These are phyloP conservation scores for Lepidochrysops patricia DNA, from an alignment of 2,888 invertebrate species.

Conservation along the genomic window DNA sequence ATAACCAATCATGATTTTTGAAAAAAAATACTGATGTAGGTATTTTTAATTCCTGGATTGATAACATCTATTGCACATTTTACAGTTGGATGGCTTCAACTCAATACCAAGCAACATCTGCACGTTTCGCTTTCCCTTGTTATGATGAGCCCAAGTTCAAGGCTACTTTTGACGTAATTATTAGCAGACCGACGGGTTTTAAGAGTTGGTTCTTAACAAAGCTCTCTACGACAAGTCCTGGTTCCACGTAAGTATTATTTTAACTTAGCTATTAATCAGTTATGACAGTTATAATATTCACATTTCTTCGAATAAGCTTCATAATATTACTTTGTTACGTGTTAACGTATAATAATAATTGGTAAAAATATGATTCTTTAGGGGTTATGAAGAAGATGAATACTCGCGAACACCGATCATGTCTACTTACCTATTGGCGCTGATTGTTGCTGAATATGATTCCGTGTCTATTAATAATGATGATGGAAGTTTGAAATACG, in stretches of 20 bases:
- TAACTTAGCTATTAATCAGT: too few relatives aligned
- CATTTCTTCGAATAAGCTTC: too few relatives aligned
- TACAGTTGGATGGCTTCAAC: slow-evolving; percentile 84
- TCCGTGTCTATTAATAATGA: background rate
- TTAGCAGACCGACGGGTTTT: slow-evolving; percentile 72
- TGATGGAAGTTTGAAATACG: slow-evolving; percentile 8
- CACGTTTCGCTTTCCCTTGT: slow-evolving; percentile 88
- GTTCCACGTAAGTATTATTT: slow-evolving; percentile 3
- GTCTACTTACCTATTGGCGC: slow-evolving; percentile 75
- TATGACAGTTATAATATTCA: too few relatives aligned
- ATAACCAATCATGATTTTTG: background rate
- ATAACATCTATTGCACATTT: background rate
- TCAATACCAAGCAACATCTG: slow-evolving; percentile 86
- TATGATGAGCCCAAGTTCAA: slow-evolving; percentile 92
- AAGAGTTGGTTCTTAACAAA: slow-evolving; percentile 27
- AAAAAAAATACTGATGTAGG: background rate
- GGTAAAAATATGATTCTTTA: background rate
- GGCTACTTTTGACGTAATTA: slow-evolving; percentile 81
- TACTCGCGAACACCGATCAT: slow-evolving; percentile 54
- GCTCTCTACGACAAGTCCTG: background rate
- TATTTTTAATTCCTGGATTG: background rate
- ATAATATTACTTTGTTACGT: too few relatives aligned
- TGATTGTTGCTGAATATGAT: slow-evolving; percentile 11
- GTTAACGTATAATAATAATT: background rate
- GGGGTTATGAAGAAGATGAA: slow-evolving; percentile 35